Evolutionary conservation across 1,140 invertebrate genomes (phyloP).

Genomic region (Drosophila takahashii): DNA sequence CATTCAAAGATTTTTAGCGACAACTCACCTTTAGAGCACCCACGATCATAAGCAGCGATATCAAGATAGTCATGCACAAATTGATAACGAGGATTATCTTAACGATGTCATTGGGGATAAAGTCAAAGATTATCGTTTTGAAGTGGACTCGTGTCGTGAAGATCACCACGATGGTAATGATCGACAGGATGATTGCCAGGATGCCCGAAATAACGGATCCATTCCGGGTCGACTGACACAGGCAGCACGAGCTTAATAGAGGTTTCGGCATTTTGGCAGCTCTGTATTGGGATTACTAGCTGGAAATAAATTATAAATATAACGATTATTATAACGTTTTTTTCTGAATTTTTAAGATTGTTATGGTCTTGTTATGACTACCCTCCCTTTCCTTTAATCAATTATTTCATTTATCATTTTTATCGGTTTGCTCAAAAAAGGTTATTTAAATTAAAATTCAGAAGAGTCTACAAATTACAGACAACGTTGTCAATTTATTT

Average conservation of each 20-base stretch:
- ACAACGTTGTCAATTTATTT: too few relatives aligned
- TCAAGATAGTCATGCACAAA: slow-evolving; percentile 92
- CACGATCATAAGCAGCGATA: slow-evolving; percentile 90
- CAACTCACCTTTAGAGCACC: slow-evolving; percentile 89
- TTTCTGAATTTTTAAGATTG: neutral
- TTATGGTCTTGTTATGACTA: neutral
- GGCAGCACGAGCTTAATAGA: slow-evolving; percentile 86
- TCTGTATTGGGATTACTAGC: neutral
- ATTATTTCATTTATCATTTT: too few relatives aligned
- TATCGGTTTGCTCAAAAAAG: too few relatives aligned
- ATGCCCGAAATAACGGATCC: slow-evolving; percentile 90
- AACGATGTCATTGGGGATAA: slow-evolving; percentile 86
- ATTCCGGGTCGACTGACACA: slow-evolving; percentile 88
- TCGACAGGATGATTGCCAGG: slow-evolving; percentile 87
- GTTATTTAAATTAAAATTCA: too few relatives aligned
- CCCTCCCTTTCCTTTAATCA: too few relatives aligned
- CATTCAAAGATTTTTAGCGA: slow-evolving; percentile 2
- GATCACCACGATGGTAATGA: slow-evolving; percentile 86
- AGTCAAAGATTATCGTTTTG: slow-evolving; percentile 86
- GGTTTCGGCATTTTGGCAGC: slow-evolving; percentile 72
- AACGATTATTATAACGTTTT: neutral
- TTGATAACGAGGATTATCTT: slow-evolving; percentile 92
- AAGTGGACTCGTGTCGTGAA: slow-evolving; percentile 87
- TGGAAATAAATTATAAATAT: slow-evolving; percentile 21
- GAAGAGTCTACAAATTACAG: too few relatives aligned